Evolutionary conservation across 2,888 invertebrate species (phyloP).

Genomic region (Clunio marinus): DNA sequence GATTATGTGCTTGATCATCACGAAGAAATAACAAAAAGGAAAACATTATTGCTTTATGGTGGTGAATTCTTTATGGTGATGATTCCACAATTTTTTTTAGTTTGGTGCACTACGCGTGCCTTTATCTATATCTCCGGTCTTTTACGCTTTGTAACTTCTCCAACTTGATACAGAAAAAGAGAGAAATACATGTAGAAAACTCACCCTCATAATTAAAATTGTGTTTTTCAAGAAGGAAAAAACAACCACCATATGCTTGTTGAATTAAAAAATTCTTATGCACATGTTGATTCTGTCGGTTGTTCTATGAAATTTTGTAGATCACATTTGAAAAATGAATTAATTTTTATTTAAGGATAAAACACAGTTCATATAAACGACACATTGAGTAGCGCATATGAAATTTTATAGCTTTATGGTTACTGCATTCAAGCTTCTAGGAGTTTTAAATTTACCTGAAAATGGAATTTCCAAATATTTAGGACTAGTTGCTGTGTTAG

Average conservation of each 20-base stretch:
- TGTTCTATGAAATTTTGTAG: not conserved
- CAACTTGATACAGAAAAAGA: not conserved
- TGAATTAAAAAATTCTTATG: conserved; percentile 24
- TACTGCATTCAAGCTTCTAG: too few species aligned
- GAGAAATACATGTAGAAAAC: conserved; percentile 5
- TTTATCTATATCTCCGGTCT: conserved; percentile 17
- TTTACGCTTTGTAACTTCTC: conserved; percentile 27
- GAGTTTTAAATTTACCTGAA: not conserved
- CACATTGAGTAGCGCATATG: too few species aligned
- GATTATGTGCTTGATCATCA: not conserved
- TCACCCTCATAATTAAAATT: conserved; percentile 34
- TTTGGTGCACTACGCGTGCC: conserved; percentile 32
- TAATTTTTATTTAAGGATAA: too few species aligned
- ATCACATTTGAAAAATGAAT: not conserved
- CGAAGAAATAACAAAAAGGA: not conserved
- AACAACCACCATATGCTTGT: conserved; percentile 29
- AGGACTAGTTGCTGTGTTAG: not conserved
- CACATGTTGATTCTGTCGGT: conserved; percentile 32
- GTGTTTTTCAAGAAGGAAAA: not conserved
- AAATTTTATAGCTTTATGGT: too few species aligned
- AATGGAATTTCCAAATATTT: not conserved
- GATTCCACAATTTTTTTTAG: conserved; percentile 18
- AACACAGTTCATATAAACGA: too few species aligned
- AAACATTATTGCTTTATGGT: conserved; percentile 26
- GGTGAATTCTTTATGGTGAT: conserved; percentile 36